A percentile compares a stretch with the other conserved stretches of the same genome.
Conservation (phyloP, 1,140 invertebrate genomes). For the Meteorus sp. region DNA sequence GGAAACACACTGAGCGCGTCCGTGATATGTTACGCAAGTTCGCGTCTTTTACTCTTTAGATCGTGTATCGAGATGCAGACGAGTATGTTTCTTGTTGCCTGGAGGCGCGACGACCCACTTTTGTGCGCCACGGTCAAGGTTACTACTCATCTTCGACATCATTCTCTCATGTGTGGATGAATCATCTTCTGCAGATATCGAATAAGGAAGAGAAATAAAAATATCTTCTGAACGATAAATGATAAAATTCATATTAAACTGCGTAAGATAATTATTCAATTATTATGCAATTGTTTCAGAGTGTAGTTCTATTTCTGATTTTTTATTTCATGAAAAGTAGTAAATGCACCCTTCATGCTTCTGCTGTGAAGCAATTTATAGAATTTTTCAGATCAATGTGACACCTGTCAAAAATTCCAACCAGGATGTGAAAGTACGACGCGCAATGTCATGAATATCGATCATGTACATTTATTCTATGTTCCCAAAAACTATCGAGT, state of each 20-base stretch:
- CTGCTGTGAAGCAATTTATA: too few species aligned
- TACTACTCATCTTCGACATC: conserved; percentile 30
- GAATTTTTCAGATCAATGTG: background rate
- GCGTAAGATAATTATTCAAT: too few species aligned
- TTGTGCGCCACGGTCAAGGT: conserved; percentile 41
- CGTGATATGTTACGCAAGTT: conserved; percentile 15
- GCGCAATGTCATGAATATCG: conserved; percentile 31
- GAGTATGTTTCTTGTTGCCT: conserved; percentile 7
- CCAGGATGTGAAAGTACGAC: conserved; percentile 33
- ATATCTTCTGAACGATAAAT: background rate
- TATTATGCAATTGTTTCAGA: too few species aligned
- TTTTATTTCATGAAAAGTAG: too few species aligned
- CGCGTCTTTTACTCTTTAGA: conserved; percentile 19
- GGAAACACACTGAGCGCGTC: conserved; percentile 1
- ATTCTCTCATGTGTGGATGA: background rate
- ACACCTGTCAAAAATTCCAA: conserved; percentile 10
- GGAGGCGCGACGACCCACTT: conserved; percentile 17
- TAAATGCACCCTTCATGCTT: too few species aligned
- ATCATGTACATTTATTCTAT: conserved; percentile 7
- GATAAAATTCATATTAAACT: too few species aligned
- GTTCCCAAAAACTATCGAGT: conserved; percentile 1
- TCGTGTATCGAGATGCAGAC: conserved; percentile 25
- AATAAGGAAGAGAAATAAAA: background rate
- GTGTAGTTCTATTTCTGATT: too few species aligned
- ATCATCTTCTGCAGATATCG: background rate